Percentiles rank a stretch among this genome's conserved stretches.
Conservation (phyloP, 2,888 invertebrate genomes). For the Tridacna gigas region DNA sequence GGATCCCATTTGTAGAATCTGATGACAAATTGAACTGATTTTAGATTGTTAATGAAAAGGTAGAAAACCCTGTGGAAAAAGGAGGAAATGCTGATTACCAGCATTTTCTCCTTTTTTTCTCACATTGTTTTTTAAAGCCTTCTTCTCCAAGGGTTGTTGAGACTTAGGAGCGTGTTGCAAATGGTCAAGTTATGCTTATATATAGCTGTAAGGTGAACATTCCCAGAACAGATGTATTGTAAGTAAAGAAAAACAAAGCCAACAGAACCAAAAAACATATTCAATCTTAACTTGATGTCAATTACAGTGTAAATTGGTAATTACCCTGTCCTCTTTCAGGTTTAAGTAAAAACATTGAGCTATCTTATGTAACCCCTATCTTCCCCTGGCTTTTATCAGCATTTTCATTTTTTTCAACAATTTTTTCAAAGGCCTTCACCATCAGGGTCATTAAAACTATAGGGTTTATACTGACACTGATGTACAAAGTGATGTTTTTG, state of each 20-base stretch:
- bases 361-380: neutral
- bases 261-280: neutral
- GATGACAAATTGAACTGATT: no score
- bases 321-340: neutral
- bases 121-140: neutral
- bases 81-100: neutral
- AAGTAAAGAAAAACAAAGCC: neutral
- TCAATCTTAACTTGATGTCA: slow-evolving; percentile 5
- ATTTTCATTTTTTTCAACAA: no score
- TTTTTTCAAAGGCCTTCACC: no score
- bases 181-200: no score
- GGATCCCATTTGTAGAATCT: no score
- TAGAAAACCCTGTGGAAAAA: neutral
- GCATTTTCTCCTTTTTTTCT: neutral
- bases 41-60: no score
- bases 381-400: no score
- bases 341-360: neutral
- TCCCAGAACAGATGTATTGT: slow-evolving; percentile 2
- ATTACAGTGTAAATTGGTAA: slow-evolving; percentile 24
- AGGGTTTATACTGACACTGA: no score
- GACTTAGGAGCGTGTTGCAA: neutral
- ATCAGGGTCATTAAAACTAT: no score
- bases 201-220: no score
- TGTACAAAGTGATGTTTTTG: no score
- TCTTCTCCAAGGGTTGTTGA: neutral